phyloP scores from a whole-genome alignment of 1,140 invertebrate species.

The Drosophila aff. region DNA sequence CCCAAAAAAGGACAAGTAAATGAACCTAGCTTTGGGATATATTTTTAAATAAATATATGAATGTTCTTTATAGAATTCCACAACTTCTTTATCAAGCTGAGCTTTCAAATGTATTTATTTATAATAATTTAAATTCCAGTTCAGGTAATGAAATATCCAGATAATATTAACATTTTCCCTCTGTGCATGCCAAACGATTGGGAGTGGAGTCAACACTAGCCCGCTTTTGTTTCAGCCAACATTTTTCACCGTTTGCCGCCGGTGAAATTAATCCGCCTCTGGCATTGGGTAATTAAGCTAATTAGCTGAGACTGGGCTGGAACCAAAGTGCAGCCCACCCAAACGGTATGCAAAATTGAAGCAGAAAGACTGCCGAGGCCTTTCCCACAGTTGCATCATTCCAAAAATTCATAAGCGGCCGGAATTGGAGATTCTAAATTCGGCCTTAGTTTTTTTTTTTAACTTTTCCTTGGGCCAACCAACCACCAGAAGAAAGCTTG shows the following conservation, averaged over 20 bases:
- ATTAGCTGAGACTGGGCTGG: conserved; percentile 59
- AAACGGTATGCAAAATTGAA: conserved; percentile 18
- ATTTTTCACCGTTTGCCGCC: conserved; percentile 52
- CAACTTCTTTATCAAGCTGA: background rate
- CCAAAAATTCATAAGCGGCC: background rate
- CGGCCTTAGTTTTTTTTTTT: background rate
- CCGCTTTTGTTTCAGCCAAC: conserved; percentile 56
- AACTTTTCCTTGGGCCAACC: background rate
- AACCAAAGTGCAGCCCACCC: conserved; percentile 62
- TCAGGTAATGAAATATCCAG: background rate
- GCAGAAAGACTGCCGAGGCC: conserved; percentile 8
- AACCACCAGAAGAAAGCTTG: conserved; percentile 22
- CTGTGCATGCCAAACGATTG: conserved; percentile 42
- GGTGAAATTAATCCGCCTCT: conserved; percentile 60
- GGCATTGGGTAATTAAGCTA: conserved; percentile 73
- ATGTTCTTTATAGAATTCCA: too few species aligned
- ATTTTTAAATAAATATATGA: too few species aligned
- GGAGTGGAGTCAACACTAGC: conserved; percentile 61
- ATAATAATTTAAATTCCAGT: background rate
- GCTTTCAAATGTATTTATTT: background rate
- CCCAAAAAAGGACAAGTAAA: background rate
- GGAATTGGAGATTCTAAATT: conserved; percentile 23
- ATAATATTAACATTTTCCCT: conserved; percentile 5
- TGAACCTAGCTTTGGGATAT: background rate
- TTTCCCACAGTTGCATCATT: conserved; percentile 53